Evolutionary conservation across 2,797 vertebrate genomes (phyloP), one percentile per base, ranked within the genome.

Genomic region (Syngnathus rostellatus): DNA sequence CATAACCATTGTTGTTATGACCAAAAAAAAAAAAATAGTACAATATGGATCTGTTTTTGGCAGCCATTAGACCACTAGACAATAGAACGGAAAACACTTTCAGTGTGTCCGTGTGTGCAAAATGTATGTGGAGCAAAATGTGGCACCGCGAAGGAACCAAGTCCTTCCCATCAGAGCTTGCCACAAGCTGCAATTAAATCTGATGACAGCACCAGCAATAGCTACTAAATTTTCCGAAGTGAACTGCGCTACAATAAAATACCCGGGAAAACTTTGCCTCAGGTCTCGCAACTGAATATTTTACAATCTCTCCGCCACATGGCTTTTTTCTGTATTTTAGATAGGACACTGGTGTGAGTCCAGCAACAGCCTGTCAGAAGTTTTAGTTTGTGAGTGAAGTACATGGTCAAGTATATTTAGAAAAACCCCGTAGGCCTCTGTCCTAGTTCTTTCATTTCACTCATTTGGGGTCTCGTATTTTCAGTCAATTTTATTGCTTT

Each of bases 401-500:
- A 76, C 78, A 81, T 83, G 86, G 85, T 88, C 87, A 85, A 83
- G 75, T 72, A 79, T 77, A 71, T 31, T 17, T 6, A 25, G 81
- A 81, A 68, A 84, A 70, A 82, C 78, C 74, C 78, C 71, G 45
- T 71, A 80, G 81, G 84, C 76, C 80, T 75, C 78, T 60, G 46
- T 78, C 83, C 77, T 83, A 89, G 80, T 75, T 75, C 84, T 86
- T 89, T 89, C 83, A 87, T 89, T 89, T 86, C 78, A 82, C 74
- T 82, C 75, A 85, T 80, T 83, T 55, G 75, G 75, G 85, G 86
- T 81, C 78, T 85, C 77, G 75, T 87, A 87, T 86, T 86, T 87
- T 87, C 81, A 83, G 81, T 78, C 78, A 72, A 70, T 85, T 87
- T 89, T 88, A 90, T 87, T 88, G 84, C 85, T 79, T 80, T 86